phyloP scores from a whole-genome alignment of 2,797 vertebrate genomes.

The Threskiornis aethiopicus region DNA sequence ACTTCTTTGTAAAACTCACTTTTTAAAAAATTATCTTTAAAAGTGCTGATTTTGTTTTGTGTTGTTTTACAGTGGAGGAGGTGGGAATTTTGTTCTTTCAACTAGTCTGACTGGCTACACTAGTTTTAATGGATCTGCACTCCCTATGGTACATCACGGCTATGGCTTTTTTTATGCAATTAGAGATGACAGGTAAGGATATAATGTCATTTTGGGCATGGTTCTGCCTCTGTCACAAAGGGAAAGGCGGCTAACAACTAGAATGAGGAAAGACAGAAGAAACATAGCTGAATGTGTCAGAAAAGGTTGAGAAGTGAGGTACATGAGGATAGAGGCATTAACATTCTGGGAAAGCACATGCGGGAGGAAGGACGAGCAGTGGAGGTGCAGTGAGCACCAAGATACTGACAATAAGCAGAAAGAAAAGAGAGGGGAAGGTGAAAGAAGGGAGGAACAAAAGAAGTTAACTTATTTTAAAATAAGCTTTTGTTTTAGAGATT shows the following conservation, averaged over 20 bases:
- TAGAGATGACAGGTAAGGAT: slow-evolving; percentile 88
- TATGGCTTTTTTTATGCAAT: slow-evolving; percentile 97
- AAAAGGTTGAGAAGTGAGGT: not conserved
- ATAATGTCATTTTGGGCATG: not conserved
- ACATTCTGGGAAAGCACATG: not conserved
- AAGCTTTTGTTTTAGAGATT: not conserved
- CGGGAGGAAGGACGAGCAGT: not conserved
- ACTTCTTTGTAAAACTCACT: not conserved
- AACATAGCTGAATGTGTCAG: not conserved
- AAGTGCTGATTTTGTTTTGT: slow-evolving; percentile 14
- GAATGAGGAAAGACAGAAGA: not conserved
- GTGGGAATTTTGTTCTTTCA: slow-evolving; percentile 93
- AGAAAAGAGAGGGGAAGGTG: not conserved
- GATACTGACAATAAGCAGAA: not conserved
- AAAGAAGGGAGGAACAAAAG: not conserved
- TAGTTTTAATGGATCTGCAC: slow-evolving; percentile 78
- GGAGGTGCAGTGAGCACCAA: not conserved
- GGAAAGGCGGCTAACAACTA: not conserved
- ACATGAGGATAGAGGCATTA: not conserved
- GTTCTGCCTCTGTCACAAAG: not conserved
- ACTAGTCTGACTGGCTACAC: slow-evolving; percentile 93
- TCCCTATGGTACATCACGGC: slow-evolving; percentile 90
- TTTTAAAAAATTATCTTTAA: not conserved
- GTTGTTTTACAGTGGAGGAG: slow-evolving; percentile 86
- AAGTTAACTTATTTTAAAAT: not conserved